These are phyloP conservation scores for Rotaria sp. DNA, from an alignment of 2,888 invertebrate genomes.

Conservation along the genomic window DNA sequence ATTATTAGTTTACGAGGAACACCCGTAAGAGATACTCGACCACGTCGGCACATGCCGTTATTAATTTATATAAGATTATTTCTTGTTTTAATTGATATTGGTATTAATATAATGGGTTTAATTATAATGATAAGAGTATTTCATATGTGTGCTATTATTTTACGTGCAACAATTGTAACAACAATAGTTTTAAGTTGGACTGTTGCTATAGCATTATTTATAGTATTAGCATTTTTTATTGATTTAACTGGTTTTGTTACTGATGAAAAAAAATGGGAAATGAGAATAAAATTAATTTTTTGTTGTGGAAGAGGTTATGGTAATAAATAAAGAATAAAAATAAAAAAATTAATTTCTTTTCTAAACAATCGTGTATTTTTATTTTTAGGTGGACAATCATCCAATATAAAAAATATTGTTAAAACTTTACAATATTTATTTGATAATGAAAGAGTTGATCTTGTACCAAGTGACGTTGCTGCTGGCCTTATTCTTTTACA, in stretches of 20 bases:
- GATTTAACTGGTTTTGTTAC: constrained; percentile 5
- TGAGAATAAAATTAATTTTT: background rate
- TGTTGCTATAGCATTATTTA: background rate
- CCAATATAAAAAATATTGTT: background rate
- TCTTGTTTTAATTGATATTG: background rate
- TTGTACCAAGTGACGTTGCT: constrained; percentile 4
- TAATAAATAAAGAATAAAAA: background rate
- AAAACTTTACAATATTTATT: background rate
- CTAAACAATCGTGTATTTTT: too few species aligned
- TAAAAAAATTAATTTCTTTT: background rate
- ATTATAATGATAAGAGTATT: background rate
- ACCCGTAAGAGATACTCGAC: background rate
- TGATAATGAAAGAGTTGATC: constrained; percentile 15
- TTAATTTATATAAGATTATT: background rate
- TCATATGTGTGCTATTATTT: background rate
- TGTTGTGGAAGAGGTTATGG: constrained; percentile 19
- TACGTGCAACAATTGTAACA: background rate
- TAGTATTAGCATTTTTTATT: background rate
- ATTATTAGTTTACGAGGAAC: background rate
- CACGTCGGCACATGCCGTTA: background rate
- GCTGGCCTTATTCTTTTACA: constrained; percentile 21
- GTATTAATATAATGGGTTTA: constrained; percentile 10
- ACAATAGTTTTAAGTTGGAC: background rate
- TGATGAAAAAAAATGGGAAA: constrained; percentile 1
- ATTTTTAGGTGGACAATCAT: background rate